Base-by-base conservation (phyloP, 2,797 vertebrate species). In the Pseudotriccus pelzelni region DNA sequence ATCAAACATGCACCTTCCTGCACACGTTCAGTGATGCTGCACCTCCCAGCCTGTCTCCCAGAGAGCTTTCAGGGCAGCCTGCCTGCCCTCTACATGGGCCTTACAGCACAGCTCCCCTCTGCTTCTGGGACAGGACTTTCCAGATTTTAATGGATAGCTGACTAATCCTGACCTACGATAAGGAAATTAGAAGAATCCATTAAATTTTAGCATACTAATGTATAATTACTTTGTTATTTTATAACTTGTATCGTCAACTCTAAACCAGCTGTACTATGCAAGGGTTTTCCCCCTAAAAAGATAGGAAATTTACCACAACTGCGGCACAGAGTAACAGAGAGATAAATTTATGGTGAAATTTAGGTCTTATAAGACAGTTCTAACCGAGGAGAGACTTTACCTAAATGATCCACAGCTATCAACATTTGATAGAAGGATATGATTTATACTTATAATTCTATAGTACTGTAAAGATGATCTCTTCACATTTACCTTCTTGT, bases 1-100 rank as follows among this genome's bases (percentile, higher is more conserved):
- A 22, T 34, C 0, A 1, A 55, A 53, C 32, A 55, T 22, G 53
- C 50, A 84, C 22, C 4, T 56, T 55, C 55, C 12, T 23, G 16
- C 28, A 19, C 10, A 16, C 0, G 1, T 43, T 47, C 56, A 32
- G 21, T 11, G 22, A 41, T 0, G 2, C 44, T 50, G 44, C 3
- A 53, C 15, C 47, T 62, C 2, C 0, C 17, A 39, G 17, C 14
- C 32, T 39, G 28, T 53, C 19, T 72, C 46, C 28, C 0, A 2
- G 16, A 19, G 9, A 25, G 36, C 12, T 77, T 52, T 53, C 20
- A 18, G 24, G 70, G n/a, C 49, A 77, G 19, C 9, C n/a, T 47
- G 19, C 19, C 13, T 63, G 22, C 39, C 44, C 23, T 63, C 17
- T 59, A 4, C 1, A 0, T 55, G 28, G 36, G 12, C 41, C 36